phyloP scores from a whole-genome alignment of 2,888 invertebrate genomes.

The Agrotis ipsilon region DNA sequence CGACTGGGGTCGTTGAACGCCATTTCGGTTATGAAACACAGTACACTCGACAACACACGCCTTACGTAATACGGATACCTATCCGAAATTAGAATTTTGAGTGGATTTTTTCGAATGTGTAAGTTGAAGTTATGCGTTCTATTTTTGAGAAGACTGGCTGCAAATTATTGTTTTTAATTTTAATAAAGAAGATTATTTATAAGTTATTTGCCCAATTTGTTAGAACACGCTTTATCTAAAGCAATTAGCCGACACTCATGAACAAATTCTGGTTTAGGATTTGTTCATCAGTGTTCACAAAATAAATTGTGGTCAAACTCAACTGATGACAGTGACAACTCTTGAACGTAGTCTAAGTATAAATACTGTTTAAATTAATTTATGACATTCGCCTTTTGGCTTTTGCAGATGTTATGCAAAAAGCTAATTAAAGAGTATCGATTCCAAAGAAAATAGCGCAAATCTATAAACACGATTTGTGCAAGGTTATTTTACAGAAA shows the following conservation, averaged over 20 bases:
- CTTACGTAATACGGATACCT: slow-evolving; percentile 53
- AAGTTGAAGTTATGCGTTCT: slow-evolving; percentile 8
- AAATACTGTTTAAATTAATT: not conserved
- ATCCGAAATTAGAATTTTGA: slow-evolving; percentile 39
- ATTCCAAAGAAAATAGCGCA: slow-evolving; percentile 44
- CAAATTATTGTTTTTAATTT: not conserved
- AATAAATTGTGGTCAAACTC: too few relatives aligned
- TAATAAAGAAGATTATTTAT: too few relatives aligned
- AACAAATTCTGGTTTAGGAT: too few relatives aligned
- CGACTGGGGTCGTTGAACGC: slow-evolving; percentile 81
- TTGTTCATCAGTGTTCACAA: too few relatives aligned
- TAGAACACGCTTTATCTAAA: too few relatives aligned
- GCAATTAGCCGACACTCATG: too few relatives aligned
- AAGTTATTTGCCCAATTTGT: too few relatives aligned
- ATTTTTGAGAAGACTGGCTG: not conserved
- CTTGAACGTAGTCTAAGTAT: not conserved
- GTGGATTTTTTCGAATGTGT: not conserved
- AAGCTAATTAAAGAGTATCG: slow-evolving; percentile 35
- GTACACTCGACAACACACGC: slow-evolving; percentile 60
- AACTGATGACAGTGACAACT: not conserved
- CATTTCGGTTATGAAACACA: slow-evolving; percentile 85
- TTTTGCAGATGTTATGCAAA: slow-evolving; percentile 34
- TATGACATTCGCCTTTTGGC: not conserved
- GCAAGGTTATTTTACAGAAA: slow-evolving; percentile 42
- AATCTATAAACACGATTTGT: slow-evolving; percentile 45